phyloP scores from a whole-genome alignment of 2,888 invertebrate genomes.

The Dryococelus australis region DNA sequence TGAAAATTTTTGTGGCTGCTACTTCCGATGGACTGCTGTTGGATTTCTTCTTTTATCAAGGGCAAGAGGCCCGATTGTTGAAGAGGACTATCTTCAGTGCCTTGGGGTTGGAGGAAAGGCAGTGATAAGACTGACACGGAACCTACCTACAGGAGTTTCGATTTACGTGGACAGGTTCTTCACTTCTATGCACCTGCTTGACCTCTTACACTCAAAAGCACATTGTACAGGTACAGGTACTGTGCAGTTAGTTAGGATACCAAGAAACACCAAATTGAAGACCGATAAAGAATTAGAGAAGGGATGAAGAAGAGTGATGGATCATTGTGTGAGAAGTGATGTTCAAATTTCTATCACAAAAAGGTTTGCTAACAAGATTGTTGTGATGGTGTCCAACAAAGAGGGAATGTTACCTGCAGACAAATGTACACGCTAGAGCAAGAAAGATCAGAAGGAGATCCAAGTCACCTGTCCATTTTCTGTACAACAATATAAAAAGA shows the following conservation, averaged over 20 bases:
- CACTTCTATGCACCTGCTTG: neutral
- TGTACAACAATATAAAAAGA: neutral
- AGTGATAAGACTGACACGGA: neutral
- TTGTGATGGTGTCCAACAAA: neutral
- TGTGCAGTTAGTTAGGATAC: neutral
- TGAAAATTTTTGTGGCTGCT: neutral
- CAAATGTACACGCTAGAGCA: neutral
- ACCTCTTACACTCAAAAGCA: neutral
- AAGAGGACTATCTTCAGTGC: neutral
- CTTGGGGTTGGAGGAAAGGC: neutral
- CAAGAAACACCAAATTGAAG: neutral
- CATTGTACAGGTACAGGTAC: neutral
- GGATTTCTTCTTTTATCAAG: neutral
- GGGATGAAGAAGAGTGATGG: neutral
- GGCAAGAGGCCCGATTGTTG: neutral
- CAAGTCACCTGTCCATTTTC: neutral
- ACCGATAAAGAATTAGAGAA: neutral
- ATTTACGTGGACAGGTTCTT: neutral
- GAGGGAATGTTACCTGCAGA: neutral
- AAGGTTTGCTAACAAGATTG: neutral
- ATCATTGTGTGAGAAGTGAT: neutral
- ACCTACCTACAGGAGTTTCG: neutral
- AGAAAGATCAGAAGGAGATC: neutral
- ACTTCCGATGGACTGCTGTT: neutral
- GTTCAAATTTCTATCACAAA: neutral